These are phyloP conservation scores for Mylabris sibirica DNA, from an alignment of 2,888 invertebrate species.

Conservation along the genomic window DNA sequence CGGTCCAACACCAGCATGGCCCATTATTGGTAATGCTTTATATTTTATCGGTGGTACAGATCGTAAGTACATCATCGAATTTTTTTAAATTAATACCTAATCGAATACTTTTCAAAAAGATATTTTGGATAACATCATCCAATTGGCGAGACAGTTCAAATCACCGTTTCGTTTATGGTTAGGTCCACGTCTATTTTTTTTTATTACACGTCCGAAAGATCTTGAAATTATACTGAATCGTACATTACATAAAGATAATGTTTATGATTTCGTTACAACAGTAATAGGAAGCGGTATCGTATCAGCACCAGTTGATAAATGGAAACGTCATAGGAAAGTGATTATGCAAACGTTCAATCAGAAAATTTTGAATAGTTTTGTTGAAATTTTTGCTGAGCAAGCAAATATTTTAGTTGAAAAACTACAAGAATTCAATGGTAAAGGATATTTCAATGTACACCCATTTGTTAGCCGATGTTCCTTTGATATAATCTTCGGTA, in stretches of 20 bases:
- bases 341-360: conserved; percentile 72
- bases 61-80: not conserved
- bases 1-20: conserved; percentile 13
- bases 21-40: conserved; percentile 10
- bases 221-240: conserved; percentile 47
- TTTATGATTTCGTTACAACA: conserved; percentile 42
- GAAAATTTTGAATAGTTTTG: conserved; percentile 68
- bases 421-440: conserved; percentile 57
- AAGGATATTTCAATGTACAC: conserved; percentile 64
- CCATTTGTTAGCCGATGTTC: conserved; percentile 66
- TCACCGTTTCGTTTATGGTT: conserved; percentile 45
- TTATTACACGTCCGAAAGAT: conserved; percentile 45
- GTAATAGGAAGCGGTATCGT: conserved; percentile 46
- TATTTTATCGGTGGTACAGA: conserved; percentile 17
- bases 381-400: conserved; percentile 69
- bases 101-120: not conserved
- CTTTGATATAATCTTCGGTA: conserved; percentile 71
- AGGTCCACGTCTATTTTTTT: conserved; percentile 45
- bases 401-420: conserved; percentile 62
- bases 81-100: not conserved
- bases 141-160: not conserved
- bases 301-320: conserved; percentile 57
- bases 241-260: conserved; percentile 44
- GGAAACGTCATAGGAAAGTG: conserved; percentile 68
- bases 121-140: conserved; percentile 15